Evolutionary conservation across 2,113 vertebrate genomes (phyloP).

Genomic region (Nestor notabilis): DNA sequence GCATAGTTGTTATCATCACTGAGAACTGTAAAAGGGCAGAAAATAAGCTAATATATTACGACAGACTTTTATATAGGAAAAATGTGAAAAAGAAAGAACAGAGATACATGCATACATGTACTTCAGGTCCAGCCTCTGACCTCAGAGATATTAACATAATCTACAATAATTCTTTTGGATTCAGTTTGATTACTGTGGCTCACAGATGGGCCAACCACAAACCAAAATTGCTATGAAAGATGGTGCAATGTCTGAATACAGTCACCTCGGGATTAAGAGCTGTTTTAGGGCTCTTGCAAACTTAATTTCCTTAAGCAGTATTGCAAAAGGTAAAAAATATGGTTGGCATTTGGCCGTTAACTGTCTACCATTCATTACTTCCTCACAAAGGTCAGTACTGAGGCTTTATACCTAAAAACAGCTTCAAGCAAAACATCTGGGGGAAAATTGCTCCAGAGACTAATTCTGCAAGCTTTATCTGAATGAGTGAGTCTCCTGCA

Average conservation of each 20-base stretch:
- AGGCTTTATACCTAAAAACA: background rate
- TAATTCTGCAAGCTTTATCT: background rate
- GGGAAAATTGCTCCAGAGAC: background rate
- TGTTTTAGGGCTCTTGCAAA: background rate
- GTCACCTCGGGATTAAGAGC: background rate
- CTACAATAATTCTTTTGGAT: background rate
- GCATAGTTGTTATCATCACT: background rate
- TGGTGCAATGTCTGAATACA: background rate
- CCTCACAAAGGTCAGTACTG: background rate
- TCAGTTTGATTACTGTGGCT: background rate
- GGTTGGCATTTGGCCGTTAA: background rate
- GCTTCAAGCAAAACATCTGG: background rate
- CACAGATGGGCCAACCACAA: background rate
- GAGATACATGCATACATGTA: accelerated
- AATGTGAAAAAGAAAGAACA: background rate
- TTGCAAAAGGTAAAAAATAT: background rate
- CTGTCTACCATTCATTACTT: background rate
- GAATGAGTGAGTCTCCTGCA: background rate
- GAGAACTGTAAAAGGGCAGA: background rate
- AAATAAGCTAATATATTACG: background rate
- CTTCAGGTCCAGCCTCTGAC: background rate
- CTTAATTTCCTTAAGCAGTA: background rate
- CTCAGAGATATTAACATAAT: background rate
- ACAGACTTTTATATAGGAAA: background rate
- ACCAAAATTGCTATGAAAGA: background rate